Evolutionary conservation across 2,888 invertebrate genomes (phyloP).

Genomic region (Eupeodes latifasciatus): DNA sequence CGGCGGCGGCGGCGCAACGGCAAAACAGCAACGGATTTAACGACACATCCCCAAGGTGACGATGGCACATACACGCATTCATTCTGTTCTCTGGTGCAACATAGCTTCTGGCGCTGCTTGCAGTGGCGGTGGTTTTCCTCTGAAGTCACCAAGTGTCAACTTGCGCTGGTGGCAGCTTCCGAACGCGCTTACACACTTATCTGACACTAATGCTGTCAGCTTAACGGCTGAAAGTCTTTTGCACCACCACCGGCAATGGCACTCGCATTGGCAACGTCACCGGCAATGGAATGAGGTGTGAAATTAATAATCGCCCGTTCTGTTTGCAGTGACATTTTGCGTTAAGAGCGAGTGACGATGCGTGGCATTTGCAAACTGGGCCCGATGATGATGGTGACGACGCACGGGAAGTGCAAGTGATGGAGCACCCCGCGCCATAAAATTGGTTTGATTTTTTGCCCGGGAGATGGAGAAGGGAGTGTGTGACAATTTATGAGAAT

Average conservation of each 20-base stretch:
- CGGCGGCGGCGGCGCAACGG: slow-evolving; percentile 20
- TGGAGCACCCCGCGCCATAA: slow-evolving; percentile 15
- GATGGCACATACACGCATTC: slow-evolving; percentile 64
- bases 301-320: slow-evolving; percentile 73
- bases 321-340: slow-evolving; percentile 71
- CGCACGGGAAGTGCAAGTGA: slow-evolving; percentile 13
- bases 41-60: slow-evolving; percentile 65
- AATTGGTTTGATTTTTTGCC: slow-evolving; percentile 41
- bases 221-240: slow-evolving; percentile 65
- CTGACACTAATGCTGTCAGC: slow-evolving; percentile 72
- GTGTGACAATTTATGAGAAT: slow-evolving; percentile 65
- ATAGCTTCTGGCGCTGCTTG: background rate
- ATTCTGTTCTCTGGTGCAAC: background rate
- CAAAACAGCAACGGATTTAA: slow-evolving; percentile 51
- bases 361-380: slow-evolving; percentile 36
- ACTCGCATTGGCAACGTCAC: slow-evolving; percentile 3
- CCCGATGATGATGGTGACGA: no score
- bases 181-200: slow-evolving; percentile 64
- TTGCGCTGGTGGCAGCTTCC: slow-evolving; percentile 55
- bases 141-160: slow-evolving; percentile 67
- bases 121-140: slow-evolving; percentile 37
- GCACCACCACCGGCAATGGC: background rate
- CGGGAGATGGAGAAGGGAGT: background rate
- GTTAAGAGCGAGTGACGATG: slow-evolving; percentile 62
- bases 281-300: slow-evolving; percentile 64